Conservation (phyloP, 2,797 vertebrate genomes). For the Ammospiza maritima region DNA sequence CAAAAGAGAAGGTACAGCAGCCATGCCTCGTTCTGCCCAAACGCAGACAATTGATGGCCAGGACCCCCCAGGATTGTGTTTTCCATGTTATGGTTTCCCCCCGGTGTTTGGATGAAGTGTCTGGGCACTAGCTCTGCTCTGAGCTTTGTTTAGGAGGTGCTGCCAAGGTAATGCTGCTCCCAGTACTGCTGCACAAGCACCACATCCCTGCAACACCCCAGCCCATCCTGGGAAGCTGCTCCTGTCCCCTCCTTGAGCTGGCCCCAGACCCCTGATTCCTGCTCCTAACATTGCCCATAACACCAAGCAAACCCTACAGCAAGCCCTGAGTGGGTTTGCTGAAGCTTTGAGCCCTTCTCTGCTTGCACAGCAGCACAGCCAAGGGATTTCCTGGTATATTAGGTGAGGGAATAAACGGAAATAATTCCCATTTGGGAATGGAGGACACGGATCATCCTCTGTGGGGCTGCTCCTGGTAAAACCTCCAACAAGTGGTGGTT, state of each 20-base stretch:
- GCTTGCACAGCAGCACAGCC: background rate
- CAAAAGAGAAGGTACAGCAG: background rate
- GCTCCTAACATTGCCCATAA: background rate
- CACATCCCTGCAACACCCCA: background rate
- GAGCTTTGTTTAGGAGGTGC: conserved; percentile 22
- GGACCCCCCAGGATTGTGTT: background rate
- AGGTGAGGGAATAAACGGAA: background rate
- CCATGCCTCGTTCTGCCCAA: background rate
- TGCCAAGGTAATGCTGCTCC: background rate
- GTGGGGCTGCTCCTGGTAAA: background rate
- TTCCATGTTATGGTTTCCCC: background rate
- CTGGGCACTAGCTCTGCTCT: background rate
- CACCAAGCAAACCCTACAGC: background rate
- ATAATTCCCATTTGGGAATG: background rate
- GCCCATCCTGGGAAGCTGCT: background rate
- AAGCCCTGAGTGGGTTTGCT: background rate
- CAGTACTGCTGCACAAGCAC: background rate
- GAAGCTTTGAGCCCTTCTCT: background rate
- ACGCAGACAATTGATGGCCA: background rate
- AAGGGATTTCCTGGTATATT: background rate
- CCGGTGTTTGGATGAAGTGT: background rate
- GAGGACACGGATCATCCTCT: rapidly evolving
- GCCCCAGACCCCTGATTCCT: rapidly evolving
- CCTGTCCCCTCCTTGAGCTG: background rate
- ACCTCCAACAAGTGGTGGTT: rapidly evolving